Base-by-base conservation (phyloP, 2,888 invertebrate species). In the Apotomis capreana region DNA sequence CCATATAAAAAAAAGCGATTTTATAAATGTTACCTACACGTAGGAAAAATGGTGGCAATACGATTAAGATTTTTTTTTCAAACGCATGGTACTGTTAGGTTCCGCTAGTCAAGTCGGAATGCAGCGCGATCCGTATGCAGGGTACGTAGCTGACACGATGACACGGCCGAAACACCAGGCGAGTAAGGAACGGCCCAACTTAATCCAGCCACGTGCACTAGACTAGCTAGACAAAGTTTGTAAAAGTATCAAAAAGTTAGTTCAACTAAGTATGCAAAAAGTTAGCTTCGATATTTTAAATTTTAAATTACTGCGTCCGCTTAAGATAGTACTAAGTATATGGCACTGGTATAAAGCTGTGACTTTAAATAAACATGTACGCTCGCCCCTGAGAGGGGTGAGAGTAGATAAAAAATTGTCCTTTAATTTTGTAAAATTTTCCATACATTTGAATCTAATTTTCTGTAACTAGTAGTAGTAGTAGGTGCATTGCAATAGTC, bases 51-150 rank as follows among this genome's bases (percentile, higher is more conserved):
- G 37, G 54, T 44, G 37, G 0, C 64, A 54, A 37, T 12, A 46
- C 36, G 55, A 40, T 51, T 49, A 57, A 40, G 10, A 64, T n/a
- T 36, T 12, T 68, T 62, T 68, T 63, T 60, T 49, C 13, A 59
- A 57, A 40, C 37, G 52, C 8, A 69, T 12, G 80, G 83, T 84
- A 87, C 87, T 86, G 88, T 89, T 89, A 87, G 74, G 69, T 87
- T 84, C 89, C 89, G 89, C 90, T 90, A 89, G 80, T 75, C 86
- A 86, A 78, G 86, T 86, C 82, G 80, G 78, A 78, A 84, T 82
- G 79, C 80, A 77, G 74, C 13, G 74, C 74, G 69, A 79, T 87
- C 82, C 81, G 81, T 81, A 85, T 85, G 81, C 85, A 82, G 68
- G 67, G 75, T 76, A 74, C 81, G 81, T 79, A 68, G 72, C 72